Base-by-base conservation (phyloP, 2,888 invertebrate genomes). In the Yponomeuta cagnagella region DNA sequence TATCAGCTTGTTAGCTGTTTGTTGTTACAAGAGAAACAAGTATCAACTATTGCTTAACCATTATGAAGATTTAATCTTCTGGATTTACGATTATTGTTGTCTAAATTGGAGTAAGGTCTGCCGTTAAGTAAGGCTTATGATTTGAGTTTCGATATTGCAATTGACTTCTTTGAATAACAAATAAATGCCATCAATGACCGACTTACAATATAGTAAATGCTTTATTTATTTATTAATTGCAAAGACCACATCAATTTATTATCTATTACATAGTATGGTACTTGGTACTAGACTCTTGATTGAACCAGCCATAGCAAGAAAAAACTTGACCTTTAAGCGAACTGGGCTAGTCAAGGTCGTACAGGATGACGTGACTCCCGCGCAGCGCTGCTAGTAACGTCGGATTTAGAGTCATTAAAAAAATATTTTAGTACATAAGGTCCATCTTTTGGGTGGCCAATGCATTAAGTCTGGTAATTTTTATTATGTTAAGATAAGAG, bases 261-360 rank as follows among this genome's bases (percentile, higher is more conserved):
- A 43, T 43, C 43, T 43, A 8, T 43, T 43, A 43, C 43, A 8
- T 8, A 43, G 43, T 43, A 5, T 43, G 8, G 43, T 52, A 52
- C 5, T 58, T 43, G 8, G 43, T 52, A 52, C 5, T 58, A 58
- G 15, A 58, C 52, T 43, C 52, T 1, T 58, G 15, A 5, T 58
- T 15, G 52, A 12, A 8, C 0, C 3, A 58, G 52, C 8, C 52
- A 58, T 15, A 58, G 52, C 6, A 58, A 58, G 52, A 58, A 58
- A 58, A 15, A 58, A 58, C 15, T 69, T 73, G 79, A 76, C 79
- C 82, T 82, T 80, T 72, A 77, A 78, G 52, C 78, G 79, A 78
- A 78, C 80, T 80, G 76, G 75, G 74, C 71, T 74, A 78, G 77
- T 79, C 83, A 85, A 84, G 85, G 85, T 75, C 77, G 78, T 75